Conservation (phyloP, 2,113 vertebrate species). For the Beaufortia kweichowensis region DNA sequence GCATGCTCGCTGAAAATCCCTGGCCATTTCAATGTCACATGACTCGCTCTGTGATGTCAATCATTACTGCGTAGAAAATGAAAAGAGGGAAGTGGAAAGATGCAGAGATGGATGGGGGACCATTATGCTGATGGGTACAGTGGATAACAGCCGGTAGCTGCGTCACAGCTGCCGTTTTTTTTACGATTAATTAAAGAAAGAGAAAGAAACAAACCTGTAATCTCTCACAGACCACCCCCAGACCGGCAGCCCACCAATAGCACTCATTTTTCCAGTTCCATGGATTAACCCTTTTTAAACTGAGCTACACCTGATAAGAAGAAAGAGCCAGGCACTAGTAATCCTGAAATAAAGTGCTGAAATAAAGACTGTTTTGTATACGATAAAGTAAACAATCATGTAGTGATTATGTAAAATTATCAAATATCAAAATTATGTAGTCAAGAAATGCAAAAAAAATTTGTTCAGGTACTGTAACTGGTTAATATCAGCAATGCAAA, state of each 20-base stretch:
- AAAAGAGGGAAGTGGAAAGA: conserved; percentile 2
- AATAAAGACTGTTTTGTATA: neutral
- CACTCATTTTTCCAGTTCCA: neutral
- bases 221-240: conserved; percentile 39
- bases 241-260: conserved; percentile 40
- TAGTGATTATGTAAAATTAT: too few species aligned
- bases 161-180: conserved; percentile 53
- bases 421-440: too few species aligned
- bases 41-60: conserved; percentile 60
- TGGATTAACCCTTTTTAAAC: conserved; percentile 49
- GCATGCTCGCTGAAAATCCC: conserved; percentile 70
- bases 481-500: neutral
- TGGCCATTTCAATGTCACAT: conserved; percentile 70
- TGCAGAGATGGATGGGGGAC: conserved; percentile 1
- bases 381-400: neutral
- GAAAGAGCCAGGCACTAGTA: too few species aligned
- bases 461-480: neutral
- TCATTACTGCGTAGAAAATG: conserved; percentile 46
- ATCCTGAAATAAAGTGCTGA: too few species aligned
- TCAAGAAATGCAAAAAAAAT: neutral
- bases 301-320: neutral
- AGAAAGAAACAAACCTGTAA: conserved; percentile 41
- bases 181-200: conserved; percentile 50
- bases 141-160: conserved; percentile 43
- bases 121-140: conserved; percentile 41